Evolutionary conservation across 2,797 vertebrate species (phyloP), one percentile per base, ranked within the genome.

Genomic region (Trematomus bernacchii): DNA sequence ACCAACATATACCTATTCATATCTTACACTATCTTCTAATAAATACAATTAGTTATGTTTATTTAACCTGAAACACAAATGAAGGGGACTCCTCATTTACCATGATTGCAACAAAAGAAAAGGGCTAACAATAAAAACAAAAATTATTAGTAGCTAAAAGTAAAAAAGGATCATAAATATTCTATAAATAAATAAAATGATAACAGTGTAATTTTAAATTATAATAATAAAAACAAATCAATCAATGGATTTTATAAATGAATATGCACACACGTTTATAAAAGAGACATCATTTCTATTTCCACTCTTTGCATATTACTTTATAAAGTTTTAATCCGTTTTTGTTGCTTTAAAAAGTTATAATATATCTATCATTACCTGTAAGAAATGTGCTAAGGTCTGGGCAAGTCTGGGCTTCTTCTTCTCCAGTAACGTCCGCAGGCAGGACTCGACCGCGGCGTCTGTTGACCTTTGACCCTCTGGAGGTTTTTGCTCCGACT

Each of bases 351-450:
- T 43, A 14, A 43, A 18, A 43, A 62, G 21, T 48, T 1, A 15
- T 2, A 60, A 12, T 37, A 10, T 21, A 14, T 52, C 52, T 68
- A 43, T 60, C 16, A 70, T 33, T 76, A 94, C 93, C 93, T 93
- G 88, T 67, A 94, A 63, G 76, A 97, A 84, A 90, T 92, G 79
- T 27, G 97, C 85, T 27, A 98, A 85, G 18, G 90, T 86, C 73
- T 96, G 96, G 8, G 95, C 95, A 10, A 96, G 95, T 71, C 92
- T 92, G 0, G 97, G 95, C 77, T 94, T 85, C 63, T 85, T 94
- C 68, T 80, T 92, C 63, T 93, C 93, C 82, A 99, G 76, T 72
- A 97, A 91, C 21, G 93, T 93, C 73, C 80, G 89, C 54, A 99
- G 91, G 57, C 93, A 94, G 55, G 96, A 94, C 77, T 96, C 83